Evolutionary conservation across 2,797 vertebrate species (phyloP).

Genomic region (Enteromius argenteus): DNA sequence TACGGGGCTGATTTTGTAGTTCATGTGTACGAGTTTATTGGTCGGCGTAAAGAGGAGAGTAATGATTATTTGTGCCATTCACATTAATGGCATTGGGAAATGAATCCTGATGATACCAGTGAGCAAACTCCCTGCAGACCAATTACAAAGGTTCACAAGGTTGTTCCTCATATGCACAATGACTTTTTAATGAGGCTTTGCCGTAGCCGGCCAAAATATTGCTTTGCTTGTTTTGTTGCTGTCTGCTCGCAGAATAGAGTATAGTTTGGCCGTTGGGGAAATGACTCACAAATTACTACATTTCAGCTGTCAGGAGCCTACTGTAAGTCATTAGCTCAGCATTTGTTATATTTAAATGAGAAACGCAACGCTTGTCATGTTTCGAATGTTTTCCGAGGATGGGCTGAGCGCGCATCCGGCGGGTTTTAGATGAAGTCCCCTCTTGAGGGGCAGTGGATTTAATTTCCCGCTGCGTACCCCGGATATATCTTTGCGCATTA

Average conservation of each 20-base stretch:
- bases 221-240: constrained; percentile 78
- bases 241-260: constrained; percentile 79
- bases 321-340: constrained; percentile 52
- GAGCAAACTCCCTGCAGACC: constrained; percentile 72
- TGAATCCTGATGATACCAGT: constrained; percentile 69
- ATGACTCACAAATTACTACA: constrained; percentile 85
- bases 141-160: constrained; percentile 81
- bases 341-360: constrained; percentile 37
- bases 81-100: constrained; percentile 57
- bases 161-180: constrained; percentile 80
- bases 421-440: constrained; percentile 6
- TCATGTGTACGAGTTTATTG: constrained; percentile 47
- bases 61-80: constrained; percentile 59
- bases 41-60: constrained; percentile 45
- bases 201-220: constrained; percentile 74
- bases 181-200: constrained; percentile 85
- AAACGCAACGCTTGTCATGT: neutral
- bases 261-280: constrained; percentile 78
- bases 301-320: constrained; percentile 50
- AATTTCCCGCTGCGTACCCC: constrained; percentile 49
- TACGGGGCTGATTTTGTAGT: constrained; percentile 29
- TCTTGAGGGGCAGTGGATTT: constrained; percentile 33
- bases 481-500: constrained; percentile 55
- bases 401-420: neutral
- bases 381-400: neutral